phyloP scores from a whole-genome alignment of 2,797 vertebrate species.

The Sorex maritimensis region DNA sequence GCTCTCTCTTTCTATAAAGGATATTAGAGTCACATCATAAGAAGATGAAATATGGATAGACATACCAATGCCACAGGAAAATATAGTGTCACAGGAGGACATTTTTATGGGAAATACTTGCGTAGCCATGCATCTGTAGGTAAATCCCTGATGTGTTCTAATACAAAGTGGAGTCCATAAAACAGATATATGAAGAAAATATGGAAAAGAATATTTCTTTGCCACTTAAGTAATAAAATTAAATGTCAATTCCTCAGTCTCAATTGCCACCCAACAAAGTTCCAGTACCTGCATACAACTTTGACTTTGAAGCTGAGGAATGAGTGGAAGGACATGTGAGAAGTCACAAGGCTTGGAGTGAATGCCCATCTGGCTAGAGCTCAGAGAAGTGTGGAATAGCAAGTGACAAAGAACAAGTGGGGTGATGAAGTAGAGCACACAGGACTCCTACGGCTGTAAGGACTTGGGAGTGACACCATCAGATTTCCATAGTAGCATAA shows the following conservation, averaged over 20 bases:
- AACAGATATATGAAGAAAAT: not conserved
- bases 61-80: not conserved
- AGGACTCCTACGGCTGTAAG: not conserved
- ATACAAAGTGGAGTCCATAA: not conserved
- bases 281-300: not conserved
- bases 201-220: constrained; percentile 43
- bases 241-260: not conserved
- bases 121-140: not conserved
- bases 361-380: rapidly evolving
- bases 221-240: not conserved
- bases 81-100: not conserved
- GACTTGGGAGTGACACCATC: not conserved
- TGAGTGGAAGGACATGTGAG: not conserved
- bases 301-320: not conserved
- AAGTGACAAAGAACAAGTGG: no score
- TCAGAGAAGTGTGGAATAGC: not conserved
- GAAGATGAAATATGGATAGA: not conserved
- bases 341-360: not conserved
- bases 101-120: not conserved
- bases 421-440: rapidly evolving
- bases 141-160: constrained; percentile 5
- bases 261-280: not conserved
- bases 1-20: not conserved
- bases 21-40: not conserved
- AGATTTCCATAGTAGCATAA: not conserved